Conservation (phyloP, 1,140 invertebrate species). For the Drosophila biarmipes region DNA sequence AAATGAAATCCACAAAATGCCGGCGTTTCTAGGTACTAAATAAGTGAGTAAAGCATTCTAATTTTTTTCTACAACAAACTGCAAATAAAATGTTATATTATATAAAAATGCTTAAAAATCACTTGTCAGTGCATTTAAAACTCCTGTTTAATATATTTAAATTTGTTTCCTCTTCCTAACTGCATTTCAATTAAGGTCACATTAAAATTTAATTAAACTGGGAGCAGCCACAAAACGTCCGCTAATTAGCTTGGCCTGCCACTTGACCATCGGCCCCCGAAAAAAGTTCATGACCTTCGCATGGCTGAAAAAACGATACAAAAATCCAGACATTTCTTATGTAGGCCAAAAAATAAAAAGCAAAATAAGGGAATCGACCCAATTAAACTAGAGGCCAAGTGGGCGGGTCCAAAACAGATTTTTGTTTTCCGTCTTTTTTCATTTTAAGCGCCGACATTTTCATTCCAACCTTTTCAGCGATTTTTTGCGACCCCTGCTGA, state of each 20-base stretch:
- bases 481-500: constrained; percentile 40
- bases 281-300: constrained; percentile 53
- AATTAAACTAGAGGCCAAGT: constrained; percentile 65
- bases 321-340: constrained; percentile 46
- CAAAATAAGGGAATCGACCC: constrained; percentile 51
- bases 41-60: background rate
- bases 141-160: too few relatives aligned
- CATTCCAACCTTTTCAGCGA: constrained; percentile 61
- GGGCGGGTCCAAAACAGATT: constrained; percentile 29
- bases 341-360: constrained; percentile 35
- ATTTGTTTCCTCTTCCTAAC: background rate
- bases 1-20: too few relatives aligned
- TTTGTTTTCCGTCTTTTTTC: constrained; percentile 38
- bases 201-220: constrained; percentile 77
- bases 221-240: constrained; percentile 68
- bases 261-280: constrained; percentile 5
- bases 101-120: too few relatives aligned
- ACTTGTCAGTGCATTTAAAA: too few relatives aligned
- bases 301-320: constrained; percentile 12
- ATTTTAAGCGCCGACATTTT: constrained; percentile 70
- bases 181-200: constrained; percentile 66
- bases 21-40: background rate
- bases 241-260: constrained; percentile 71
- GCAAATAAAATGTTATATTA: too few relatives aligned
- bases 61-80: too few relatives aligned